Percentiles rank a stretch among this genome's conserved stretches.
These are phyloP conservation scores for Formica selysi DNA, from an alignment of 1,140 invertebrate species.

Conservation along the genomic window DNA sequence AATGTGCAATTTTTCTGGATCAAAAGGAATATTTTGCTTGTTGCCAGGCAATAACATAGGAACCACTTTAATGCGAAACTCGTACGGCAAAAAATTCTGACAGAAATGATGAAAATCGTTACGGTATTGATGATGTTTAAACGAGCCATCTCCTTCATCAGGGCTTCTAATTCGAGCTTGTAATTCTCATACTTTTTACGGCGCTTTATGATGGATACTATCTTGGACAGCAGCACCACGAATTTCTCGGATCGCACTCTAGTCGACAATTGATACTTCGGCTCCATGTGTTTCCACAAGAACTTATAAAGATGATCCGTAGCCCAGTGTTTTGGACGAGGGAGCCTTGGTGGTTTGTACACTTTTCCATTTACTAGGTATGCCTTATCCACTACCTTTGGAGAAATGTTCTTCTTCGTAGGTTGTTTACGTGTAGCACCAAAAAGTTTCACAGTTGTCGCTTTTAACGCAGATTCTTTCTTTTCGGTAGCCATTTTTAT, in stretches of 20 bases:
- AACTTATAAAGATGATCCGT: slow-evolving; percentile 79
- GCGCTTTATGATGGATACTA: slow-evolving; percentile 57
- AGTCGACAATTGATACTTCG: slow-evolving; percentile 69
- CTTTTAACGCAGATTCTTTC: slow-evolving; percentile 1
- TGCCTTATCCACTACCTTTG: slow-evolving; percentile 70
- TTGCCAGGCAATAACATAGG: slow-evolving; percentile 81
- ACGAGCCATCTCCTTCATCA: slow-evolving; percentile 79
- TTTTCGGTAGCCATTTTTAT: background rate
- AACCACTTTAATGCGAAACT: slow-evolving; percentile 77
- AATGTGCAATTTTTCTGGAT: slow-evolving; percentile 62
- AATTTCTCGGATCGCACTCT: slow-evolving; percentile 79
- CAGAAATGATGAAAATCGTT: slow-evolving; percentile 81
- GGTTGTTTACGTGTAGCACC: background rate
- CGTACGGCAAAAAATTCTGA: slow-evolving; percentile 79
- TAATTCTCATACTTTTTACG: slow-evolving; percentile 76
- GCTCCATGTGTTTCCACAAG: slow-evolving; percentile 79
- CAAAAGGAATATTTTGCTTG: slow-evolving; percentile 75
- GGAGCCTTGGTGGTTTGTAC: slow-evolving; percentile 77
- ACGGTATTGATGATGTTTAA: slow-evolving; percentile 74
- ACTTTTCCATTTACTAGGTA: slow-evolving; percentile 77
- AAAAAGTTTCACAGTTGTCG: background rate
- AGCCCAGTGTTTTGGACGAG: slow-evolving; percentile 77
- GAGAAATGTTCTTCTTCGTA: background rate
- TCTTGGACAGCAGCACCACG: slow-evolving; percentile 62
- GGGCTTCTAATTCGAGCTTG: slow-evolving; percentile 55